Base-by-base conservation (phyloP, 2,113 vertebrate genomes). In the Poeciliopsis turrubarensis region DNA sequence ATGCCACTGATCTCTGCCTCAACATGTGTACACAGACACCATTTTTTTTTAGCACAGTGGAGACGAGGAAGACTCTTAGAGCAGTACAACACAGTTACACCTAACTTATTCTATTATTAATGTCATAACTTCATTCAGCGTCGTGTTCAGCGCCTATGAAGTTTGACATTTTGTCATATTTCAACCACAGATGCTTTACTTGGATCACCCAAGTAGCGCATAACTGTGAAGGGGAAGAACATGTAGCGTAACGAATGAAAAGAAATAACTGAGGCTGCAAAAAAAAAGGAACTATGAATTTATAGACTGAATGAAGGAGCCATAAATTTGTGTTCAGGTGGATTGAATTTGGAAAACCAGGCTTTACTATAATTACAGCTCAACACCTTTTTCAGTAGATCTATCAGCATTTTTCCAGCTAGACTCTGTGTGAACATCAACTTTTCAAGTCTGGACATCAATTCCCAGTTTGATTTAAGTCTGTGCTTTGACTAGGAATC, bases 31-130 rank as follows among this genome's bases (percentile, higher is more conserved):
- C 69, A 83, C 22, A 68, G 68, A 68, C 37, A 60, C 64, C 17
- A 11, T 63, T 78, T 70, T 78, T 70, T 72, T 19, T 14, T 62
- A 60, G 61, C 17, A 76, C 74, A 66, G 60, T 41, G 44, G 75
- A 70, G 31, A 72, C 54, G 68, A 39, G 54, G 41, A 66, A 70
- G 78, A 74, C 81, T 77, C 86, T 88, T 86, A 78, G 83, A 83
- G 74, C 71, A 77, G 73, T 57, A 62, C 72, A 29, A 75, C 77
- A 37, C 79, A 65, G 76, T 78, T 64, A 32, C 70, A 62, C 29
- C 64, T 81, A 68, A 81, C 65, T 78, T 41, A 65, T 54, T 26
- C 47, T 31, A 47, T 72, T 47, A 69, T 68, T 78, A 78, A 75
- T 79, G 75, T 77, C 69, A 41, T 41, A 41, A 41, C 14, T 1